Conservation (phyloP, 2,888 invertebrate genomes). For the Drosophila prostipennis region DNA sequence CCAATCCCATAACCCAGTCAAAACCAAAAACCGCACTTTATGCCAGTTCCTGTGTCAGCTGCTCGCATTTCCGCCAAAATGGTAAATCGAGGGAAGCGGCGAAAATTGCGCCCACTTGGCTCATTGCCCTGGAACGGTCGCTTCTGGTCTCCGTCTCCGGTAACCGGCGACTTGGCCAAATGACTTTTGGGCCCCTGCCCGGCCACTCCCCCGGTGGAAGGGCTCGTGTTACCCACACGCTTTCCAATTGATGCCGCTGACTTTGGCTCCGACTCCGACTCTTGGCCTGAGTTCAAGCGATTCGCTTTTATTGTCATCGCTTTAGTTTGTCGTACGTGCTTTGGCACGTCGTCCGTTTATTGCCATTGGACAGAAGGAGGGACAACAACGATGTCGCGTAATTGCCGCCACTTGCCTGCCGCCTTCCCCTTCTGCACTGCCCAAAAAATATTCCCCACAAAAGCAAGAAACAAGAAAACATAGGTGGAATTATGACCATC, state of each 20-base stretch:
- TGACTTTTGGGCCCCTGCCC: slow-evolving; percentile 41
- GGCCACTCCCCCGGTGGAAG: slow-evolving; percentile 9
- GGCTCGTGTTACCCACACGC: slow-evolving; percentile 80
- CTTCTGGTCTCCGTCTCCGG: slow-evolving; percentile 24
- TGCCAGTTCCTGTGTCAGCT: slow-evolving; percentile 63
- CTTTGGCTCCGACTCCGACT: slow-evolving; percentile 6
- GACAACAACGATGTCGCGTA: slow-evolving; percentile 54
- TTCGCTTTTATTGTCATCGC: slow-evolving; percentile 76
- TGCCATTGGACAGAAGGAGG: slow-evolving; percentile 53
- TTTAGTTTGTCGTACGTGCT: slow-evolving; percentile 77
- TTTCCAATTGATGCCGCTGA: slow-evolving; percentile 56
- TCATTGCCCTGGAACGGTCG: slow-evolving; percentile 57
- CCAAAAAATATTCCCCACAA: neutral
- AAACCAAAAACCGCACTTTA: slow-evolving; percentile 48
- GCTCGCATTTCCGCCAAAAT: slow-evolving; percentile 62
- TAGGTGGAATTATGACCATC: neutral
- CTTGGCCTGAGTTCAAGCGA: slow-evolving; percentile 35
- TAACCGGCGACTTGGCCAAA: slow-evolving; percentile 48
- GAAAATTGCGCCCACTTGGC: slow-evolving; percentile 76
- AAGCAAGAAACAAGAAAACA: neutral
- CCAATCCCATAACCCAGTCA: slow-evolving; percentile 4
- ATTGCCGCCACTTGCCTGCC: slow-evolving; percentile 72
- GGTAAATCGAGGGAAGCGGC: neutral
- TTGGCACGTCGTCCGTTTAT: slow-evolving; percentile 74
- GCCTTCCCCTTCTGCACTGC: slow-evolving; percentile 5